Evolutionary conservation across 2,888 invertebrate species (phyloP).

Genomic region (Zootermopsis nevadensis): DNA sequence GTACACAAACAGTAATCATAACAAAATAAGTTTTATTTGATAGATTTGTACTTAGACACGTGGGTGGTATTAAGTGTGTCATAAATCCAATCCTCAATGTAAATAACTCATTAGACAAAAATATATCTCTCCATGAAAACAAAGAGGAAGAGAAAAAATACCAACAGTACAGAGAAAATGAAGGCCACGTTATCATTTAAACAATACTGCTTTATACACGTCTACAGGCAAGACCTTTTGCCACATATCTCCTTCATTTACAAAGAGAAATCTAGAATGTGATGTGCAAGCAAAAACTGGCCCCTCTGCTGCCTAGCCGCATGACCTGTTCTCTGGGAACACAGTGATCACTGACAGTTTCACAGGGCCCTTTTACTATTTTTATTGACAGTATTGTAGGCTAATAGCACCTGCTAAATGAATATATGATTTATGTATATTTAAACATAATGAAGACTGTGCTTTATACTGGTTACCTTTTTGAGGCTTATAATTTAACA

Average conservation of each 20-base stretch:
- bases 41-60: background rate
- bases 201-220: constrained; percentile 10
- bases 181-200: constrained; percentile 27
- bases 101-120: background rate
- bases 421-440: no score
- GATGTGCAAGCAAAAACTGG: background rate
- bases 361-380: no score
- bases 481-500: no score
- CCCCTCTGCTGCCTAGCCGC: no score
- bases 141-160: constrained; percentile 9
- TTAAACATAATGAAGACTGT: no score
- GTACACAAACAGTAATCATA: no score
- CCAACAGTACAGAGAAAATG: background rate
- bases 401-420: no score
- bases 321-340: no score
- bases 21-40: no score
- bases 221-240: constrained; percentile 14
- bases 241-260: background rate
- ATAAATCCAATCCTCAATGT: background rate
- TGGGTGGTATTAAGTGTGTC: background rate
- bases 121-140: background rate
- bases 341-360: no score
- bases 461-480: no score
- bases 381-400: no score
- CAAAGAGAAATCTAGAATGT: constrained; percentile 7